Evolutionary conservation across 2,113 vertebrate genomes (phyloP), one percentile per base, ranked within the genome.

Genomic region (Lasiurus borealis): DNA sequence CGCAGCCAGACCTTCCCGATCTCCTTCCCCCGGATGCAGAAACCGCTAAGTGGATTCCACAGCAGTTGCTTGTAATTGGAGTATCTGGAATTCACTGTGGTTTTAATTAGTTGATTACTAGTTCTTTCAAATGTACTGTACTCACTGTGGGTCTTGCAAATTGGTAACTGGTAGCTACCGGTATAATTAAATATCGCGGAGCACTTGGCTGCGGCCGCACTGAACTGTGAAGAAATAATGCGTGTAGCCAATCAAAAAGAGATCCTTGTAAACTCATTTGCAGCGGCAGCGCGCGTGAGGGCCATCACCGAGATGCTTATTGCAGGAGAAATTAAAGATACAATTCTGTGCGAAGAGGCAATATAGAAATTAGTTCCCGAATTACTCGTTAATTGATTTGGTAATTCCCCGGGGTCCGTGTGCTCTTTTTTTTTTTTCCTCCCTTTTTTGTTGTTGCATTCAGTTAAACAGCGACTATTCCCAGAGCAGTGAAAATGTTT

Each of bases 381-480:
- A 99, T 99, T 98, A 99, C 99, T 99, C 97, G 99, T 98, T 99
- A 99, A 99, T 99, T 99, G 99, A 99, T 99, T 99, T 99, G 98
- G 99, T 99, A 98, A 98, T 99, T 98, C 99, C 99, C 99, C 97
- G 84, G 97, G 98, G 98, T 98, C 97, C 98, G 97, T 96, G 93
- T 97, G 98, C 98, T 98, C 98, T 97, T 98, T 98, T 98, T 97
- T 98, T 98, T 98, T 96, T 54, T 57, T 9, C 66, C 16, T 48
- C 89, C 94, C 96, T 92, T 97, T 98, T 98, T 98, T 97, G 97
- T 98, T 98, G 98, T 98, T 98, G 98, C 96, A 96, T 98, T 98
- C 98, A 98, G 98, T 98, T 99, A 98, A 98, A 98, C 98, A 95
- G 98, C 98, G 98, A 98, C 98, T 98, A 96, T 98, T 98, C 98